Evolutionary conservation across 2,113 vertebrate species (phyloP), one percentile per base, ranked within the genome.

Genomic region (Notarius lentiginosus): DNA sequence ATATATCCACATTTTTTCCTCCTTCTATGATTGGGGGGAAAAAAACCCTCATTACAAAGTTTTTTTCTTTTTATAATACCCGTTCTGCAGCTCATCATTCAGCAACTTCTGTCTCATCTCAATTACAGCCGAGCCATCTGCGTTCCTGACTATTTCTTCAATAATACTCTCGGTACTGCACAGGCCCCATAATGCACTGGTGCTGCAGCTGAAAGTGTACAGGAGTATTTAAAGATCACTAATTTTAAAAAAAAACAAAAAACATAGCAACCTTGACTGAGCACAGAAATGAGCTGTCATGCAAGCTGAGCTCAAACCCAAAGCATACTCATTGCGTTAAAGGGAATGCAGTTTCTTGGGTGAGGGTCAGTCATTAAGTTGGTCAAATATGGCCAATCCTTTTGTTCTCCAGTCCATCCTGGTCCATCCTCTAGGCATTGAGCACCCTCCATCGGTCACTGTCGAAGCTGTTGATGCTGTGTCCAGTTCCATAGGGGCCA

Each of bases 391-490:
- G 20, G 73, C 79, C 41, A 41, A 61, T 85, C 11, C 18, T 79
- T 34, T 79, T 66, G 41, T 66, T 82, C 34, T 9, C 70, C 17
- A n/a, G 82, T 79, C 1, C 20, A 7, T 72, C 9, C 68, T n/a
- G 83, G 41, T 53, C 24, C 5, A 4, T 3, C 65, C 24, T 66
- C 81, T 90, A 99, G 86, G 93, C 93, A 0, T 97, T 97, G 92
- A 99, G 93, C 27, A 95, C 95, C 93, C 96, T 98, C 98, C 97
- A 99, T 91, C 96, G 97, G 89, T 98, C 97, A 1, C 96, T 98
- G 94, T 99, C 98, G 0, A 96, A 90, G 90, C 97, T 98, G 95
- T 97, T 97, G 90, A 98, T 94, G 92, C 97, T 98, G 93, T 90
- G 75, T 2, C 95, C 96, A 0, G 95, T 92, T 0, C 97, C 95